Conservation (phyloP, 2,113 vertebrate species). For the Terrapene triunguis region DNA sequence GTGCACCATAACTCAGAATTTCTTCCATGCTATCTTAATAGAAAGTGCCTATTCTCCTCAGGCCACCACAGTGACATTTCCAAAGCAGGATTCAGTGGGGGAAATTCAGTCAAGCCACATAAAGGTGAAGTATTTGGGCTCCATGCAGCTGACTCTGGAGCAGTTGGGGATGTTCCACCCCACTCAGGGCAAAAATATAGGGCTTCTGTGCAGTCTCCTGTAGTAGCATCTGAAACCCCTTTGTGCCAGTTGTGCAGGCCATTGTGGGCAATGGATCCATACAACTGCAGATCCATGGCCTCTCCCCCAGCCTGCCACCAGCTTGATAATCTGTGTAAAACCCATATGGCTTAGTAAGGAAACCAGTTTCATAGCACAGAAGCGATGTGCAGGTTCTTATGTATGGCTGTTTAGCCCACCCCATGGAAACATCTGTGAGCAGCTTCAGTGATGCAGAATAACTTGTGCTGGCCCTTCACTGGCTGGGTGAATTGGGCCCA, state of each 20-base stretch:
- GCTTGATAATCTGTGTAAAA: neutral
- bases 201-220: accelerated
- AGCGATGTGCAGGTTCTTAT: neutral
- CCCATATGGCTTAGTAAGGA: neutral
- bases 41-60: constrained; percentile 33
- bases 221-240: neutral
- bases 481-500: neutral
- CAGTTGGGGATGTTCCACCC: neutral
- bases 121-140: neutral
- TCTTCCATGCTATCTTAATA: constrained; percentile 39
- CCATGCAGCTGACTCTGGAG: neutral
- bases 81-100: neutral
- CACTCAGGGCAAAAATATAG: neutral
- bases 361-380: neutral
- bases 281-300: neutral
- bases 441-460: neutral
- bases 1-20: constrained; percentile 39
- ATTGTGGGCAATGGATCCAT: neutral
- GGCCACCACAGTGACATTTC: neutral
- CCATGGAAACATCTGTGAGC: no score
- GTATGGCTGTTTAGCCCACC: neutral
- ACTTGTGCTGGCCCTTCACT: neutral
- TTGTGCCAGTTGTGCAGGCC: neutral
- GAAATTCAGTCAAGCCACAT: neutral
- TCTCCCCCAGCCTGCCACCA: neutral